phyloP scores from a whole-genome alignment of 1,140 invertebrate genomes.

The Drosophila quadrilineata region DNA sequence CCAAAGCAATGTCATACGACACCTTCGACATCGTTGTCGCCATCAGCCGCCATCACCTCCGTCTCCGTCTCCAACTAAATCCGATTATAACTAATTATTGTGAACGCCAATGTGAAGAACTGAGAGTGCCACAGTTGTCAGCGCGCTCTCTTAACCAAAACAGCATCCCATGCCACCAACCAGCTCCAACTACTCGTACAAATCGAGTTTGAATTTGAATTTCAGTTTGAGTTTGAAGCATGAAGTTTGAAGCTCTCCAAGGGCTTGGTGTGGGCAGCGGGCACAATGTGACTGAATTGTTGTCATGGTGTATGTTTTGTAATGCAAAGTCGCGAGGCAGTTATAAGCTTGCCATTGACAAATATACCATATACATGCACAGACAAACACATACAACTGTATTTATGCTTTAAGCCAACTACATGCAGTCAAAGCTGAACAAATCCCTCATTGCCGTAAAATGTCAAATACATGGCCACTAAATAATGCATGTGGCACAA shows the following conservation, averaged over 20 bases:
- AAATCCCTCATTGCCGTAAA: too few species aligned
- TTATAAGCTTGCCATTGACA: too few species aligned
- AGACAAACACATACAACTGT: too few species aligned
- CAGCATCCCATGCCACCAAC: too few species aligned
- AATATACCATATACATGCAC: too few species aligned
- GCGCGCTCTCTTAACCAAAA: background rate
- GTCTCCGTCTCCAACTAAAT: slow-evolving; percentile 51
- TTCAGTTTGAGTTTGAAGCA: background rate
- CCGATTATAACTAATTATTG: slow-evolving; percentile 79
- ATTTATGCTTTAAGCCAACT: too few species aligned
- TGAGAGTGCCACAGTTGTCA: slow-evolving; percentile 9
- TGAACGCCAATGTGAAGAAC: slow-evolving; percentile 50
- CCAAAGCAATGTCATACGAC: slow-evolving; percentile 45
- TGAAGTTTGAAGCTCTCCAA: slow-evolving; percentile 8
- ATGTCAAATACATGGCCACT: slow-evolving; percentile 9
- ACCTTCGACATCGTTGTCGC: slow-evolving; percentile 44
- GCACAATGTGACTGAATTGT: slow-evolving; percentile 2
- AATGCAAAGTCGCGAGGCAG: too few species aligned
- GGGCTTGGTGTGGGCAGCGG: slow-evolving; percentile 58
- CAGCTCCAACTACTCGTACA: too few species aligned
- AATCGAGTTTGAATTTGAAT: background rate
- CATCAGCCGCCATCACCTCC: slow-evolving; percentile 11
- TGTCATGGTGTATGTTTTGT: background rate
- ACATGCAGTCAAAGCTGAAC: too few species aligned
- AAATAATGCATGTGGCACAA: slow-evolving; percentile 7